Conservation (phyloP, 2,113 vertebrate genomes). For the Puffinus mauretanicus region DNA sequence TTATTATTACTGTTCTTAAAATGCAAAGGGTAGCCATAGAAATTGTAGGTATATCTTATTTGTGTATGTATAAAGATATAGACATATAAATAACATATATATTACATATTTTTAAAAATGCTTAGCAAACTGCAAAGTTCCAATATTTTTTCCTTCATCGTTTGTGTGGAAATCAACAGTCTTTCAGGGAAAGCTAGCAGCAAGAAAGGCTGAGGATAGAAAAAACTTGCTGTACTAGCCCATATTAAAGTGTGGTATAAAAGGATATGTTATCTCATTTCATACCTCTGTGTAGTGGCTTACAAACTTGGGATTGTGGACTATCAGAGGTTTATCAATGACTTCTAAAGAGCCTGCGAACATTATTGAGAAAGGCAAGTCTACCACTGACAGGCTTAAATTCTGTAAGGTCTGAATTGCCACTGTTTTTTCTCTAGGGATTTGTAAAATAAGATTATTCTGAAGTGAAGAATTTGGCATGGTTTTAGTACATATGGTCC, state of each 20-base stretch:
- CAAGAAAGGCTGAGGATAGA: background rate
- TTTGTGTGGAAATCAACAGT: background rate
- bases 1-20: background rate
- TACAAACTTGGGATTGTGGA: background rate
- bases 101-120: background rate
- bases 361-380: background rate
- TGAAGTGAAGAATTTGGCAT: background rate
- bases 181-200: background rate
- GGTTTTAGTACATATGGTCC: background rate
- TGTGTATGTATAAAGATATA: background rate
- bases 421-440: background rate
- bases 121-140: background rate
- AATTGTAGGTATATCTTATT: background rate
- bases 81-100: background rate
- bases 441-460: background rate
- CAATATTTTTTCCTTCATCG: background rate
- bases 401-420: background rate
- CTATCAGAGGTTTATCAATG: background rate
- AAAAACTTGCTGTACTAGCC: background rate
- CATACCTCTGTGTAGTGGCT: background rate
- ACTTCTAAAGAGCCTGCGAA: background rate
- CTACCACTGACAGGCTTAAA: background rate
- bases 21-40: background rate
- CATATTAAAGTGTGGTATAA: background rate
- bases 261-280: background rate